A percentile compares a stretch with the other conserved stretches of the same genome.
Conservation (phyloP, 2,113 vertebrate genomes). For the Amphiprion percula region DNA sequence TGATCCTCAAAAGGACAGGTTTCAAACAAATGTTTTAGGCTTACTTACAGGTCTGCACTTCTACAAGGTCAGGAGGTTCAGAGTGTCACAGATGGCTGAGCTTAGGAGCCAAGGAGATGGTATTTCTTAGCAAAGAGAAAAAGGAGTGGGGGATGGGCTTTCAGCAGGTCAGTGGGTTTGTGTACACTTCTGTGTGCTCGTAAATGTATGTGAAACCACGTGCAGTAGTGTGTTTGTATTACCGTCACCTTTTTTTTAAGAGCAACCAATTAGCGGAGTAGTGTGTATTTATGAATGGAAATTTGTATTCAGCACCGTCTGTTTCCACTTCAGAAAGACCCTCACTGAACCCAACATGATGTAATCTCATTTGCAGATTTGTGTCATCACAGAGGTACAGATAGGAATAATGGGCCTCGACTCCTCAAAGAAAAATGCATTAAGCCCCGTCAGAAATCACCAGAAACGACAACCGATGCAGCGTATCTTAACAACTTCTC, state of each 20-base stretch:
- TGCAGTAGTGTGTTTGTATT: slow-evolving; percentile 33
- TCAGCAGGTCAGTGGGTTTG: slow-evolving; percentile 68
- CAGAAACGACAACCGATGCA: slow-evolving; percentile 6
- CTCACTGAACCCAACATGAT: not conserved
- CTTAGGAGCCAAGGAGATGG: slow-evolving; percentile 42
- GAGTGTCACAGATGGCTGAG: slow-evolving; percentile 70
- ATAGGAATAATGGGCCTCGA: slow-evolving; percentile 9
- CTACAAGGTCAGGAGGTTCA: slow-evolving; percentile 69
- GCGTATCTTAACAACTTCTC: not conserved
- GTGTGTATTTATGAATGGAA: slow-evolving; percentile 18
- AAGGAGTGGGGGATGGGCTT: slow-evolving; percentile 48
- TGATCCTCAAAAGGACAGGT: slow-evolving; percentile 42
- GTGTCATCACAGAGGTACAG: not conserved
- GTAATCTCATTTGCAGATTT: slow-evolving; percentile 10
- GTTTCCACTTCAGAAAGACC: slow-evolving; percentile 3
- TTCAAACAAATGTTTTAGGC: slow-evolving; percentile 51
- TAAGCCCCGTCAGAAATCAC: slow-evolving; percentile 8
- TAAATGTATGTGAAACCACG: slow-evolving; percentile 27
- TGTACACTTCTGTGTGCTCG: slow-evolving; percentile 38
- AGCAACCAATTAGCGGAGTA: slow-evolving; percentile 7
- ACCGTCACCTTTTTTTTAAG: not conserved
- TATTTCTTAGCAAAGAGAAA: slow-evolving; percentile 60
- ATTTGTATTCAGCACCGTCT: not conserved
- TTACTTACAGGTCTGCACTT: slow-evolving; percentile 60
- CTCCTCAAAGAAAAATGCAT: slow-evolving; percentile 3